A percentile compares a stretch with the other conserved stretches of the same genome.
Evolutionary conservation across 2,797 vertebrate genomes (phyloP).

Genomic region (Tenualosa thibaudeaui): DNA sequence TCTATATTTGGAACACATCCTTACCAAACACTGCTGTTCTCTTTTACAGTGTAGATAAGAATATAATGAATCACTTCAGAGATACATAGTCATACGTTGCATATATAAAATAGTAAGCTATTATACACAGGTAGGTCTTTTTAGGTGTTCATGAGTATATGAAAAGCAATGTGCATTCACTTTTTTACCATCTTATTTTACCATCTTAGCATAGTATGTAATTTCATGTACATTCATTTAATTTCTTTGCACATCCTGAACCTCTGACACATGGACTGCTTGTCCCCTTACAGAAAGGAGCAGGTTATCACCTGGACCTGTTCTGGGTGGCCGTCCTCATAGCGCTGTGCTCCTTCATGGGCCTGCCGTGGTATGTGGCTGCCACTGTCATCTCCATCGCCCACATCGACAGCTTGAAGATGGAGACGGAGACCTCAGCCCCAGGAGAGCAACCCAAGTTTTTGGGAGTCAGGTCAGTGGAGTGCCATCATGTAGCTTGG

Average conservation of each 20-base stretch:
- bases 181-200: background rate
- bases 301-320: conserved; percentile 93
- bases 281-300: conserved; percentile 83
- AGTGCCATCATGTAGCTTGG: background rate
- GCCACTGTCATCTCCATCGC: conserved; percentile 97
- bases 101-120: background rate
- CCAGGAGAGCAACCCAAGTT: conserved; percentile 97
- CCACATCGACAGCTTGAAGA: conserved; percentile 97
- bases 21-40: background rate
- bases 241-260: background rate
- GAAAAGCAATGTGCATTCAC: background rate
- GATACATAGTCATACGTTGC: too few species aligned
- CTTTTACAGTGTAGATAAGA: background rate
- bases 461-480: conserved; percentile 88
- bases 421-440: conserved; percentile 96
- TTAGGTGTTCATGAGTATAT: background rate
- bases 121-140: background rate
- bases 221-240: background rate
- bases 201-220: background rate
- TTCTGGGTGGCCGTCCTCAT: conserved; percentile 92
- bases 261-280: background rate
- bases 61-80: background rate
- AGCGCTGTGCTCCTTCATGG: conserved; percentile 93
- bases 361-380: conserved; percentile 94
- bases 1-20: too few species aligned